Evolutionary conservation across 2,113 vertebrate species (phyloP).

Genomic region (Crotalus helleri): DNA sequence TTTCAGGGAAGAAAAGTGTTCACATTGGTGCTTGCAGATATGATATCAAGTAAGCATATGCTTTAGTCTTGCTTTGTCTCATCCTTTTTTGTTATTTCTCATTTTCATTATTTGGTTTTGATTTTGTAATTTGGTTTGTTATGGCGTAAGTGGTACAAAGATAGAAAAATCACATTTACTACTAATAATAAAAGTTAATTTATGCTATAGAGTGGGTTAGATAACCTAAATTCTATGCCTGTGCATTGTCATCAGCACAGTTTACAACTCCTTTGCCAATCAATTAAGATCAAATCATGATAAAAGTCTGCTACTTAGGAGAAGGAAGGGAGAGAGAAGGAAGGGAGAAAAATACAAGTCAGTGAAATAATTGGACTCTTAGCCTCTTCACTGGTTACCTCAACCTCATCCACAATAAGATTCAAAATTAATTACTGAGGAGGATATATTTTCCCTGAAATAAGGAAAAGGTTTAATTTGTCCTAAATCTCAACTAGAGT

Average conservation of each 20-base stretch:
- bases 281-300: not conserved
- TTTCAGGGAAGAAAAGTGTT: not conserved
- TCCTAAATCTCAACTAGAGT: not conserved
- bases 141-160: not conserved
- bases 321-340: not conserved
- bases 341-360: not conserved
- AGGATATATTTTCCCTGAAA: not conserved
- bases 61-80: not conserved
- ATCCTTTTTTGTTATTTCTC: not conserved
- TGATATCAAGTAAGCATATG: not conserved
- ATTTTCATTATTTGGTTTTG: not conserved
- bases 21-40: not conserved
- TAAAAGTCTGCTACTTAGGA: not conserved
- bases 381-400: not conserved
- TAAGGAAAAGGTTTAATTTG: not conserved
- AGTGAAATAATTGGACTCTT: not conserved
- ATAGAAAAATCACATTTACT: not conserved
- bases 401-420: not conserved
- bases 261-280: not conserved
- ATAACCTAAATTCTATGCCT: not conserved
- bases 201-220: not conserved
- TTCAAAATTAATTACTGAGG: not conserved
- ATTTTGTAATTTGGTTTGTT: not conserved
- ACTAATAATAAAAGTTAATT: not conserved
- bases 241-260: not conserved